Conservation (phyloP, 2,888 invertebrate genomes). For the Omphaloscelis lunosa region DNA sequence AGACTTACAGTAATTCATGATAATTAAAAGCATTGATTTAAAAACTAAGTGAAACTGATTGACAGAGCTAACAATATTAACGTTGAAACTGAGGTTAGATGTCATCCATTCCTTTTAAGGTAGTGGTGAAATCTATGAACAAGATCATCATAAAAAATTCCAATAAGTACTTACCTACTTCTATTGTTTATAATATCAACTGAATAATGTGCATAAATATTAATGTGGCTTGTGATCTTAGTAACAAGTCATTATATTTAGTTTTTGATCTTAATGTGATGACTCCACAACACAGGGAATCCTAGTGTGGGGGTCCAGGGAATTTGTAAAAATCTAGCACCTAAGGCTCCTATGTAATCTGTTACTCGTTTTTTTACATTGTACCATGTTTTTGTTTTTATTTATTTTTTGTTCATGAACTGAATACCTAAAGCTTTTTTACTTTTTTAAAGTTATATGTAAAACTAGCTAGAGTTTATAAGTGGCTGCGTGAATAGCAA, state of each 20-base stretch:
- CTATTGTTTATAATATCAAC: background rate
- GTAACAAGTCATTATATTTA: background rate
- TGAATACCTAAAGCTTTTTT: too few species aligned
- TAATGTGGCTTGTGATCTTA: background rate
- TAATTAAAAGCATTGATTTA: slow-evolving; percentile 40
- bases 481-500: background rate
- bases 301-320: too few species aligned
- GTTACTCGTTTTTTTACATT: too few species aligned
- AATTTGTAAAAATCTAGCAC: too few species aligned
- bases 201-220: background rate
- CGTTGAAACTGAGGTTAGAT: slow-evolving; percentile 18
- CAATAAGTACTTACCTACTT: background rate
- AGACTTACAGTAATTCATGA: slow-evolving; percentile 39
- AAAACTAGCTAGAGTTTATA: background rate
- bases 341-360: too few species aligned
- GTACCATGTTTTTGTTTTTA: too few species aligned
- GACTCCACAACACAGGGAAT: too few species aligned
- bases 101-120: background rate
- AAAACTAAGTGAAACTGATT: slow-evolving; percentile 16
- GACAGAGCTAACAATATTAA: slow-evolving; percentile 2
- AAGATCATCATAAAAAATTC: background rate
- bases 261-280: too few species aligned
- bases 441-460: too few species aligned
- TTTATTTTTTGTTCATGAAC: too few species aligned
- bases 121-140: background rate